Base-by-base conservation (phyloP, 2,113 vertebrate genomes). In the Mungos mungo region DNA sequence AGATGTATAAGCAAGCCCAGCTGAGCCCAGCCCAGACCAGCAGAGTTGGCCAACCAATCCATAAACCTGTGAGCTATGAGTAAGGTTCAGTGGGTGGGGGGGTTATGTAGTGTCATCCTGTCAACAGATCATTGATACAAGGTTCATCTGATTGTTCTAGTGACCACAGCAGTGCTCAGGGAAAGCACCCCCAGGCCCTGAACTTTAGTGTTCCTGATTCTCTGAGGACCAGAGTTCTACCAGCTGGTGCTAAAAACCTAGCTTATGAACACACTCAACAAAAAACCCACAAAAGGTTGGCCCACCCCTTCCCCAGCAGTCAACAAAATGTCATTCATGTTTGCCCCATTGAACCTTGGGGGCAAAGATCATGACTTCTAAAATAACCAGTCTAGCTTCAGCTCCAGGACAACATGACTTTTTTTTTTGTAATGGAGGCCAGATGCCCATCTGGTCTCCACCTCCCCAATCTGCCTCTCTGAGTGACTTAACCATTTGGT, bases 351-450 rank as follows among this genome's bases (percentile, higher is more conserved):
- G 66, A 86, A 88, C n/a, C 63, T 87, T 60, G 19, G 35, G 57
- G 33, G 2, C 41, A 87, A 74, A 96, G 63, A 47, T 65, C 50
- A 90, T 18, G 33, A 92, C 93, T 93, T 95, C 83, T 27, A 93
- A 96, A 60, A 90, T 31, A 83, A 45, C 31, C 52, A n/a, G 50
- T 3, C 18, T 60, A 71, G 65, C 38, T 54, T 82, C 79, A 86
- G 66, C 33, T 41, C 85, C 65, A 90, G 63, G 57, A 63, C n/a
- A 89, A 41, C 29, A 83, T 23, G 18, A 8, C 2, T 19, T 88
- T 60, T 65, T 60, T 65, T 60, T 33, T 76, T 93, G 27, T 41
- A 52, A 80, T 11, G 9, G n/a, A 69, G 35, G 27, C n/a, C 63
- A 81, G 41, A 41, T 71, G 50, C 3, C 57, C 45, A 25, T 45